phyloP scores from a whole-genome alignment of 2,113 vertebrate species.

The Crotalus horridus region DNA sequence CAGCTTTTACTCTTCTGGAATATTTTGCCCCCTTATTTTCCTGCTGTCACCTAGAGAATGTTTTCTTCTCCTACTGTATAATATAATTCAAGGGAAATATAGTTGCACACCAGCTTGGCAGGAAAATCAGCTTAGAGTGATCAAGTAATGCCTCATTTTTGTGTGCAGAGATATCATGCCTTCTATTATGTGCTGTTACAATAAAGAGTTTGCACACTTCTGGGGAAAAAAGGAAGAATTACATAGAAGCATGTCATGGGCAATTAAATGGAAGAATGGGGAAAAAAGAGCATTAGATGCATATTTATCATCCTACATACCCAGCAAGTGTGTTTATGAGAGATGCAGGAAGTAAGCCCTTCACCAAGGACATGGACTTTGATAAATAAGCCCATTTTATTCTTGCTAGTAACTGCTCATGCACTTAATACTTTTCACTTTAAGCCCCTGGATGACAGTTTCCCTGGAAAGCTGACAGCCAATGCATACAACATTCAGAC shows the following conservation, averaged over 20 bases:
- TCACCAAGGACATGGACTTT: constrained; percentile 2
- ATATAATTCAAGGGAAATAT: neutral
- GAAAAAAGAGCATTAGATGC: constrained; percentile 18
- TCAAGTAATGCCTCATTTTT: neutral
- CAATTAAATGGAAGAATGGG: constrained; percentile 10
- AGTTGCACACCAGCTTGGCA: neutral
- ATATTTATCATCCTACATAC: constrained; percentile 23
- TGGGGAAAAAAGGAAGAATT: neutral
- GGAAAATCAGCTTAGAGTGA: neutral
- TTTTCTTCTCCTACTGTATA: neutral
- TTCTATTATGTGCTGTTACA: constrained; percentile 19
- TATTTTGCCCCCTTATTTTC: neutral
- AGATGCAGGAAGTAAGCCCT: constrained; percentile 17
- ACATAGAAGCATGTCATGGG: neutral
- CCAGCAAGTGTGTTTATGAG: constrained; percentile 10
- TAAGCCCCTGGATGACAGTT: neutral
- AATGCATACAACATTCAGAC: neutral
- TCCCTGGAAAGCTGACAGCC: constrained; percentile 8
- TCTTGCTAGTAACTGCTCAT: constrained; percentile 17
- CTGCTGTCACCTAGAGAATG: neutral
- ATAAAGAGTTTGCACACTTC: constrained; percentile 1
- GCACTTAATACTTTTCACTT: constrained; percentile 16
- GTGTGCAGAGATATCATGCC: neutral
- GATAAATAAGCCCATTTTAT: neutral
- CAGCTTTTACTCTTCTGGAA: neutral